Evolutionary conservation across 2,888 invertebrate species (phyloP), one percentile per base, ranked within the genome.

Genomic region (Hecatera dysodea): DNA sequence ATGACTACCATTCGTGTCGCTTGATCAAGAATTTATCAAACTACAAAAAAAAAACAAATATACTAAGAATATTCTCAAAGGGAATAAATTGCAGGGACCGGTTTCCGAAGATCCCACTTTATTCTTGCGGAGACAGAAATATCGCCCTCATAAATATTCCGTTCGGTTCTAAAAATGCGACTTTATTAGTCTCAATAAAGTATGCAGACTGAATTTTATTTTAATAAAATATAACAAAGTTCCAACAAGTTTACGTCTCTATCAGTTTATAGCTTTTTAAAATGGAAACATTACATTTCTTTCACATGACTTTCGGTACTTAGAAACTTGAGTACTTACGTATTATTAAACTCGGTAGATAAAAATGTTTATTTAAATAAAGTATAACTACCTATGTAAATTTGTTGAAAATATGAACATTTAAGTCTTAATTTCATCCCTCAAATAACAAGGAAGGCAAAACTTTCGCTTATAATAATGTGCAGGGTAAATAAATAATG

Each of bases 401-500:
- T 56, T 24, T 19, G 39, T 12, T 61, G 2, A 24, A 61, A 61
- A 56, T 61, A 56, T 39, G 36, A 50, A 17, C 50, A 70, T 50
- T 52, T 12, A n/a, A 68, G 50, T 48, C 29, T 50, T 9, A 71
- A 71, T 44, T 77, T 77, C 29, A 46, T 42, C 42, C 39, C 15
- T 62, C 56, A 76, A 68, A 72, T 64, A 81, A 55, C 71, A 72
- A 74, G 24, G 70, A 63, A 17, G 17, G 42, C 60, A 61, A n/a
- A 81, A 72, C 63, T 79, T 75, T 76, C 39, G 68, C 61, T 67
- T 75, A 83, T 77, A 70, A 76, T 82, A 82, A 82, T 80, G 80
- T 80, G 67, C 57, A 42, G 66, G 62, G 67, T 83, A 72, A 79
- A 77, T 83, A 78, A 69, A 39, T 76, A 82, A 83, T 75, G 73